A percentile compares a stretch with the other conserved stretches of the same genome.
Conservation (phyloP, 2,113 vertebrate species). For the Elaphurus davidianus region DNA sequence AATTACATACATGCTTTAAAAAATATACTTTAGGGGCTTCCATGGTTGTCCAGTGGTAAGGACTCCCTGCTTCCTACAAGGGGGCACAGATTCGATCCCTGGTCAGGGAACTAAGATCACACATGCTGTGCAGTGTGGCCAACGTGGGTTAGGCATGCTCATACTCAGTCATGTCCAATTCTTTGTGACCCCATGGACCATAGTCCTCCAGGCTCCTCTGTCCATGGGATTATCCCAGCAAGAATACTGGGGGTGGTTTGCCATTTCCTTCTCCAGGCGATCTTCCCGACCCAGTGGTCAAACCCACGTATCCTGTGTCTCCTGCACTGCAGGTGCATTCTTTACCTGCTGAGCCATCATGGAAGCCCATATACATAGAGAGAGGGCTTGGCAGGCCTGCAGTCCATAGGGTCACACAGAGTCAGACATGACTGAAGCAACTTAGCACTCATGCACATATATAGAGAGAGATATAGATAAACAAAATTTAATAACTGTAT, state of each 20-base stretch:
- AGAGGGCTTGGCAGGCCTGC: background rate
- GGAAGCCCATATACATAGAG: background rate
- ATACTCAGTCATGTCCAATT: background rate
- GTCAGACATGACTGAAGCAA: background rate
- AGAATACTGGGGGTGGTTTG: background rate
- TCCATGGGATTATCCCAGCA: background rate
- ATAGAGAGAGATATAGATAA: background rate
- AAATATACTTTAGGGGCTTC: background rate
- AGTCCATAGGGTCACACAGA: background rate
- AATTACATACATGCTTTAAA: background rate
- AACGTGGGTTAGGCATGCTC: background rate
- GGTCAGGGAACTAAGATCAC: background rate
- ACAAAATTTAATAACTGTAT: background rate
- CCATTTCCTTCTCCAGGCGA: background rate
- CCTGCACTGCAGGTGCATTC: background rate
- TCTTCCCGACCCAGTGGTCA: background rate
- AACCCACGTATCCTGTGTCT: background rate
- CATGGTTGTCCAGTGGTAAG: background rate
- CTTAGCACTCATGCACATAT: background rate
- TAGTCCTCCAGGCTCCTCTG: background rate
- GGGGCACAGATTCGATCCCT: background rate
- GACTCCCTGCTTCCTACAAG: background rate
- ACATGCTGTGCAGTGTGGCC: background rate
- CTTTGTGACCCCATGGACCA: background rate
- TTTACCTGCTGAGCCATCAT: background rate